Base-by-base conservation (phyloP, 1,140 invertebrate genomes). In the Leptopilina boulardi region DNA sequence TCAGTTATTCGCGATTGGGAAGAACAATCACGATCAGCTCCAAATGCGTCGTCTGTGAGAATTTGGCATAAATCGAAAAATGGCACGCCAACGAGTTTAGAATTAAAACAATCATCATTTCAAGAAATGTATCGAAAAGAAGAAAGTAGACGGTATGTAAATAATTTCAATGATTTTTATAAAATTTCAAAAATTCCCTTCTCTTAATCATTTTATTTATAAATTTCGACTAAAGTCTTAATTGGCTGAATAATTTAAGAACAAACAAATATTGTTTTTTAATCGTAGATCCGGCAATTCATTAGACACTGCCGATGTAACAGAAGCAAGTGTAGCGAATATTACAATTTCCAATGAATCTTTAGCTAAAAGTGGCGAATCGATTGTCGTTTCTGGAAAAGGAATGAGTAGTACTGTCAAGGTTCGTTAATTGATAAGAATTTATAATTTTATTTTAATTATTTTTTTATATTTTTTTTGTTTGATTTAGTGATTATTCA, bases 1-100 rank as follows among this genome's bases (percentile, higher is more conserved):
- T 80, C 87, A 0, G 80, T 88, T 13, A 85, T 90, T 44, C 78
- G 85, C 70, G 92, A 93, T 78, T 93, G 91, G 89, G 93, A 94
- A 82, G 94, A 94, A 59, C 92, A 94, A 79, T 92, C 93, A 1
- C 89, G 92, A 84, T 94, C 93, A 8, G 92, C 93, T 0, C 93
- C 92, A 34, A 92, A 92, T 11, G 90, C 91, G 18, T 91, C 89
- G n/a, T 91, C 87, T 3, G 82, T 91, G 18, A 91, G 89, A 81
- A 81, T 88, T 41, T 91, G 89, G 86, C 86, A 91, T 75, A 89
- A 89, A 76, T 82, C 85, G 6, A 86, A 85, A 6, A 87, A 84
- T 51, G 79, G 81, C 6, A 56, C 75, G 15, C 26, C 81, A 5
- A 18, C 71, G 21, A 88, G 86, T 71, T 66, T 66, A 2, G 87